phyloP scores from a whole-genome alignment of 2,113 vertebrate genomes.

The Halcyon senegalensis region DNA sequence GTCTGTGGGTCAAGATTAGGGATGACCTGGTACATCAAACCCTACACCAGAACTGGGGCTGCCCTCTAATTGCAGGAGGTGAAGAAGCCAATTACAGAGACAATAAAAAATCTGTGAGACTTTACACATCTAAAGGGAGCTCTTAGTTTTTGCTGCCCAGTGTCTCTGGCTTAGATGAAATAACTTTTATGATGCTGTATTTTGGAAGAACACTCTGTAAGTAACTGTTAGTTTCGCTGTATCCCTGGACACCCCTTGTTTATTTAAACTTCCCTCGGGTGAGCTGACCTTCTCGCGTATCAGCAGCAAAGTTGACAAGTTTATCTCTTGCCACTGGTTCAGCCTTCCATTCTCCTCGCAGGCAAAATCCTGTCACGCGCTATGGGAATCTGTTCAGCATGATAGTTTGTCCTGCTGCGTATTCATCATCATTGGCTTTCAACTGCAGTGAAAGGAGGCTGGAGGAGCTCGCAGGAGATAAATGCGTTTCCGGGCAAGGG shows the following conservation, averaged over 20 bases:
- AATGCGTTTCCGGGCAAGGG: neutral
- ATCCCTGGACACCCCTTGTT: neutral
- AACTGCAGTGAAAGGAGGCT: neutral
- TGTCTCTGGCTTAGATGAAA: neutral
- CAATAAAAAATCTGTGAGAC: neutral
- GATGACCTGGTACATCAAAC: rapidly evolving
- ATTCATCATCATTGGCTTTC: neutral
- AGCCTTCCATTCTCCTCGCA: neutral
- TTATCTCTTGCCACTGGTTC: conserved; percentile 9
- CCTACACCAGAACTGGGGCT: neutral
- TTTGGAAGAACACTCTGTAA: neutral
- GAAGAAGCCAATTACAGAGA: neutral
- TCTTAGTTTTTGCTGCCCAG: neutral
- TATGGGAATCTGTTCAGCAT: neutral
- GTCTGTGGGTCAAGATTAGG: neutral
- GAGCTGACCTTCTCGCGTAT: neutral
- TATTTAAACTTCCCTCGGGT: neutral
- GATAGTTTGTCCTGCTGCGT: neutral
- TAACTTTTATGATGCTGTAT: neutral
- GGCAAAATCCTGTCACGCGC: neutral
- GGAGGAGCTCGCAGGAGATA: neutral
- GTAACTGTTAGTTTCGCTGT: neutral
- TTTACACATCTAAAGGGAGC: neutral
- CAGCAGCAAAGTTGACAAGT: neutral
- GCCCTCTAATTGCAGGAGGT: neutral